Evolutionary conservation across 2,888 invertebrate species (phyloP), one percentile per base, ranked within the genome.

Genomic region (Mantis religiosa): DNA sequence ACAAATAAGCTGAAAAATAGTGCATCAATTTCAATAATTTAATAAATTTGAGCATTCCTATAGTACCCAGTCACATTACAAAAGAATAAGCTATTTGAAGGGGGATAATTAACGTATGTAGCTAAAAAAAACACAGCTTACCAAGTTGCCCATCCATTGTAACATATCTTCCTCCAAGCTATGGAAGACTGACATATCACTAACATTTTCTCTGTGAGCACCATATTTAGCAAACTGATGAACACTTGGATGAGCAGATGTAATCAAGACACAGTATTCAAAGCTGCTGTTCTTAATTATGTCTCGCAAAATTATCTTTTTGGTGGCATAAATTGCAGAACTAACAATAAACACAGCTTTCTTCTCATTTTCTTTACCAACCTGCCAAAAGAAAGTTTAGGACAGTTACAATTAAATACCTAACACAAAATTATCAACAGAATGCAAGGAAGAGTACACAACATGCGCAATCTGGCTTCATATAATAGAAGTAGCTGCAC

Each of bases 271-370:
- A 89, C 95, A 95, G 91, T 95, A 94, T 14, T 95, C 94, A 90
- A 96, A 95, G 82, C 94, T 93, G 92, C 96, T 96, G 91, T 94
- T 94, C 9, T 93, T 92, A 71, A 96, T 94, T 34, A 96, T 95
- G 91, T 96, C 94, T 90, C 94, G 93, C 84, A 96, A 93, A 15
- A 95, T 95, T 85, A 94, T 93, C 25, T 95, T 92, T 89, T 95
- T 95, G 25, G 94, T 94, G 15, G 93, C 93, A 30, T 94, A 93
- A 89, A 95, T 92, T 90, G 95, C 94, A 0, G 95, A 94, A 90
- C 95, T 94, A 83, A 96, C 94, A 20, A 96, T 94, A 83, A 95
- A 93, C 1, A 95, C 93, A 15, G 93, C 94, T 91, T 94, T 95
- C 89, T 93, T 93, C 28, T 93, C 92, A 90, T 90, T 84, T 89